These are phyloP conservation scores for Antedon mediterranea DNA, from an alignment of 53 echinoderm and acorn worm species.

Conservation along the genomic window DNA sequence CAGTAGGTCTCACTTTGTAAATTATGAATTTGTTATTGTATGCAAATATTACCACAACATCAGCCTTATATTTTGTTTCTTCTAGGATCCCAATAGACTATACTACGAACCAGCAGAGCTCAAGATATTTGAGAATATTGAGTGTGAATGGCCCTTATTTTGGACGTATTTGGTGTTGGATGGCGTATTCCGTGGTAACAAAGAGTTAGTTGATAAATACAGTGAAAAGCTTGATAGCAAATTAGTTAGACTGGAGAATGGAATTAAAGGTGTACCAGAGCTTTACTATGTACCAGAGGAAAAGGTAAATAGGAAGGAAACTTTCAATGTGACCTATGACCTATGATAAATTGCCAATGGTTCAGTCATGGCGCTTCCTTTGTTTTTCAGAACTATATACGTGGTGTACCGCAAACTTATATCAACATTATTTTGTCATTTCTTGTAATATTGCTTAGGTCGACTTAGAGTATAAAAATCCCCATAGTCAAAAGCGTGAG, in stretches of 20 bases:
- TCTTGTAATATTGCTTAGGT: conserved; percentile 49
- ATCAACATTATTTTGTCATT: no score
- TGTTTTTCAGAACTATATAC: no score
- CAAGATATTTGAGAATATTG: conserved; percentile 96
- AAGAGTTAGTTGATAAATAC: conserved; percentile 77
- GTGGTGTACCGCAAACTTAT: no score
- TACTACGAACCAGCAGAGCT: conserved; percentile 96
- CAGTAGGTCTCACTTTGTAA: no score
- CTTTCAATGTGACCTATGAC: no score
- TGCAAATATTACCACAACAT: no score
- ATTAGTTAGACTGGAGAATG: conserved; percentile 35
- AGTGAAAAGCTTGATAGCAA: conserved; percentile 54
- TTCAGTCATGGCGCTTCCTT: no score
- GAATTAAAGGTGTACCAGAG: conserved; percentile 64
- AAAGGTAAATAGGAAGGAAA: no score
- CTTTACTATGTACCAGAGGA: conserved; percentile 86
- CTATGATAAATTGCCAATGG: no score
- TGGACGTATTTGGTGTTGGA: conserved; percentile 77
- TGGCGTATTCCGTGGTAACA: conserved; percentile 63
- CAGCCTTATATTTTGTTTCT: background rate
- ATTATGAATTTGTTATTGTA: no score
- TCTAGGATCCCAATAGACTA: conserved; percentile 73
- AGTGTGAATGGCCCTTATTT: conserved; percentile 97
- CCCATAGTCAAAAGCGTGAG: conserved; percentile 68
- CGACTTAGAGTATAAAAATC: conserved; percentile 76